These are phyloP conservation scores for Phoebastria nigripes DNA, from an alignment of 2,797 vertebrate species.

Conservation along the genomic window DNA sequence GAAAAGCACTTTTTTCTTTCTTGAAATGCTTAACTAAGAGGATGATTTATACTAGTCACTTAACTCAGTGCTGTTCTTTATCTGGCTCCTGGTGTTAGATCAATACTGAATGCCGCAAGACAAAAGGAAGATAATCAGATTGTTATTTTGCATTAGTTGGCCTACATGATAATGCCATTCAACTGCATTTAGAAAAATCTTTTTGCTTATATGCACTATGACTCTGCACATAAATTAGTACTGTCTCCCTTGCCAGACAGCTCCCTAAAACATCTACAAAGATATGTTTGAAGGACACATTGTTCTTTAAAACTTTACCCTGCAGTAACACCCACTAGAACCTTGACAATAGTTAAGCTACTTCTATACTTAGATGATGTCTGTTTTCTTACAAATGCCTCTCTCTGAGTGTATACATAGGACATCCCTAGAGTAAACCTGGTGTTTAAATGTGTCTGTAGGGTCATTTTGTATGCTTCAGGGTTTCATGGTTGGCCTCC, in stretches of 20 bases:
- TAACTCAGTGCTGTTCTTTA: background rate
- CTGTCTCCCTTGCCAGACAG: background rate
- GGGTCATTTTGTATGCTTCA: background rate
- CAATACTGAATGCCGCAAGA: background rate
- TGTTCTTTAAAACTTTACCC: background rate
- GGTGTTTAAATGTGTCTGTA: background rate
- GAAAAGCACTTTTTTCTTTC: background rate
- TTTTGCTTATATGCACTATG: background rate
- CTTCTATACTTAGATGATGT: background rate
- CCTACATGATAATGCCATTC: background rate
- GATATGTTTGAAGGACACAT: background rate
- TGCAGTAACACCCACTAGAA: background rate
- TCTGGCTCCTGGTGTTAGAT: background rate
- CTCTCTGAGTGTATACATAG: background rate
- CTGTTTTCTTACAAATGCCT: background rate
- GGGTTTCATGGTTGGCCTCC: background rate
- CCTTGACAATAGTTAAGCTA: background rate
- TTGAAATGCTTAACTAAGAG: background rate
- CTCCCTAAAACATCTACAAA: background rate
- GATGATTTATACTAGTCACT: slow-evolving; percentile 3
- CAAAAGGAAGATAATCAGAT: slow-evolving; percentile 30
- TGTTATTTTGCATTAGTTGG: slow-evolving; percentile 13
- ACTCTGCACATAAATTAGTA: slow-evolving; percentile 9
- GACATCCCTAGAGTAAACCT: background rate
- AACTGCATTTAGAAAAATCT: slow-evolving; percentile 36